Conservation (phyloP, 1,140 invertebrate genomes). For the Hycleus phaleratus region DNA sequence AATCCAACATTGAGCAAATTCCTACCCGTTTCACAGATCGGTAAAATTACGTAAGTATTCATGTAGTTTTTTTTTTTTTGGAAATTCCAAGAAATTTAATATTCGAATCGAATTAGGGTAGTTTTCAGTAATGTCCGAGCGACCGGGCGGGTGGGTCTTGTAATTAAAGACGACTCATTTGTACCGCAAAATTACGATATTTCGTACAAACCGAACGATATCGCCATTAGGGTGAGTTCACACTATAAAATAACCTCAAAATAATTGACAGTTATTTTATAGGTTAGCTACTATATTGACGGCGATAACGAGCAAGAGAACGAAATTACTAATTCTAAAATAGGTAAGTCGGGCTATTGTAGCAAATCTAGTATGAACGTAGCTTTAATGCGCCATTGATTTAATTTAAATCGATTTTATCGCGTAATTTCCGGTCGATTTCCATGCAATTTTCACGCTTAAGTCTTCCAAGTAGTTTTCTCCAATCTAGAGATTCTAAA, state of each 20-base stretch:
- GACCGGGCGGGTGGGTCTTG: conserved; percentile 26
- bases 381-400: too few species aligned
- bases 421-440: too few species aligned
- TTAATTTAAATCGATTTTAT: too few species aligned
- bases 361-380: too few species aligned
- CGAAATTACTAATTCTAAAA: conserved; percentile 20
- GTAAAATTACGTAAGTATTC: conserved; percentile 26
- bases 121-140: conserved; percentile 19
- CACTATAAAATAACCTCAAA: background rate
- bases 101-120: background rate
- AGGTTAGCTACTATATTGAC: conserved; percentile 27
- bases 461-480: too few species aligned
- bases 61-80: background rate
- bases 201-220: conserved; percentile 20
- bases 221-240: conserved; percentile 26
- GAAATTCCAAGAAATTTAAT: background rate
- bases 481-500: too few species aligned
- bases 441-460: too few species aligned
- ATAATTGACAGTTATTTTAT: background rate
- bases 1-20: conserved; percentile 26
- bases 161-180: conserved; percentile 31
- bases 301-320: conserved; percentile 24
- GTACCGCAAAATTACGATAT: conserved; percentile 32
- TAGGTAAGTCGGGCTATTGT: conserved; percentile 17
- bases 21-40: conserved; percentile 27